These are phyloP conservation scores for Sebastes oblongus DNA, from an alignment of 2,797 vertebrate species.

Conservation along the genomic window DNA sequence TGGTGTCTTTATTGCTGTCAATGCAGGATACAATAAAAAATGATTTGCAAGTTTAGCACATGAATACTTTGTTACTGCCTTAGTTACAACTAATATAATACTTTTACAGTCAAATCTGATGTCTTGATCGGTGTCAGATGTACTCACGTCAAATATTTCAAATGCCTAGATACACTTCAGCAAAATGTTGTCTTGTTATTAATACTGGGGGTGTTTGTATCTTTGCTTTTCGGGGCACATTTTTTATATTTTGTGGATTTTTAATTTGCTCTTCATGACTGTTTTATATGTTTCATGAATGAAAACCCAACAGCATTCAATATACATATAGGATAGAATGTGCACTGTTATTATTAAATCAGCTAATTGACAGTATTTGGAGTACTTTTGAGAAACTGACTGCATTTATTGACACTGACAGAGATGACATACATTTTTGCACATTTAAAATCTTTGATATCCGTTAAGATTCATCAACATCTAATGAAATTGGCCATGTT, in stretches of 20 bases:
- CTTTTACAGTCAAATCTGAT: background rate
- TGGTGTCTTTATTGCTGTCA: conserved; percentile 8
- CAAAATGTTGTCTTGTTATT: background rate
- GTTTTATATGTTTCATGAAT: background rate
- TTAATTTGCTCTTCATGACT: background rate
- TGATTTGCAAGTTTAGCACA: background rate
- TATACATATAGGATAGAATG: background rate
- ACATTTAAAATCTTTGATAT: background rate
- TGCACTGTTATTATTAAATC: background rate
- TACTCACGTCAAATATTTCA: background rate
- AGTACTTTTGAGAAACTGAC: background rate
- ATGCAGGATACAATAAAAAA: background rate
- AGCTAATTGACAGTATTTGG: background rate
- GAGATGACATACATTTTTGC: background rate
- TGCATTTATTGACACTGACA: background rate
- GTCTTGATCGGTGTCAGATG: background rate
- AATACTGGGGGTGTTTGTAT: background rate
- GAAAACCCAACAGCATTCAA: background rate
- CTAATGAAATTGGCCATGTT: background rate
- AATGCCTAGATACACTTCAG: background rate
- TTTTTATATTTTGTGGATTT: background rate
- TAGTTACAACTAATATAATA: background rate
- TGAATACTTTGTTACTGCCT: conserved; percentile 6
- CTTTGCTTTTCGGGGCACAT: background rate
- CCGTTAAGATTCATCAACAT: background rate